Conservation (phyloP, 2,113 vertebrate species). For the Bombycilla garrulus region DNA sequence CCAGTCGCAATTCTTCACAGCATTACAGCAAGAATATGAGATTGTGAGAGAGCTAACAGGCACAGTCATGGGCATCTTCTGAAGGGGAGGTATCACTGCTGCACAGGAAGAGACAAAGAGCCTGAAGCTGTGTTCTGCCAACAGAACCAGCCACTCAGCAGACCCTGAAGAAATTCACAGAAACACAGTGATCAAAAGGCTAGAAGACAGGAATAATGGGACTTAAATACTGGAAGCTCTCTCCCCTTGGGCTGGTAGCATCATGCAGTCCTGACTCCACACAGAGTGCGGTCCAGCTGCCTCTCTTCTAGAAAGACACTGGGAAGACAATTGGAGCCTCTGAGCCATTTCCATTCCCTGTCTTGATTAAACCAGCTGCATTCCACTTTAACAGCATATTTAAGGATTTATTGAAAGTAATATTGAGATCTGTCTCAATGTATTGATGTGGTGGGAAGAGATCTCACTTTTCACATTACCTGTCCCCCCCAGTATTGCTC, state of each 20-base stretch:
- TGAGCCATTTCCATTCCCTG: neutral
- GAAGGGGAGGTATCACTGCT: neutral
- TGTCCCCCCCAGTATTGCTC: neutral
- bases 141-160: neutral
- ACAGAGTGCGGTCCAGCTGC: rapidly evolving
- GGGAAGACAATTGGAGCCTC: neutral
- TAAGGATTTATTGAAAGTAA: neutral
- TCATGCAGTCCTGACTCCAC: neutral
- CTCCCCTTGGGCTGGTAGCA: neutral
- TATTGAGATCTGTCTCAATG: neutral
- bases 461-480: neutral
- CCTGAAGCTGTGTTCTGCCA: neutral
- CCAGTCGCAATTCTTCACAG: neutral
- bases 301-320: neutral
- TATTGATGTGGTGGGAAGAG: neutral
- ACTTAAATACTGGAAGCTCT: neutral
- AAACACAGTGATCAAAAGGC: neutral
- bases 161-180: neutral
- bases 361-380: neutral
- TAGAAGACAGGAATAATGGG: neutral
- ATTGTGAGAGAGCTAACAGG: neutral
- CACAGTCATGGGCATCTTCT: neutral
- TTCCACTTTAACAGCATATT: neutral
- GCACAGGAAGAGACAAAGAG: neutral
- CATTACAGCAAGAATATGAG: neutral